Evolutionary conservation across 2,797 vertebrate genomes (phyloP).

Genomic region (Falco concolor): DNA sequence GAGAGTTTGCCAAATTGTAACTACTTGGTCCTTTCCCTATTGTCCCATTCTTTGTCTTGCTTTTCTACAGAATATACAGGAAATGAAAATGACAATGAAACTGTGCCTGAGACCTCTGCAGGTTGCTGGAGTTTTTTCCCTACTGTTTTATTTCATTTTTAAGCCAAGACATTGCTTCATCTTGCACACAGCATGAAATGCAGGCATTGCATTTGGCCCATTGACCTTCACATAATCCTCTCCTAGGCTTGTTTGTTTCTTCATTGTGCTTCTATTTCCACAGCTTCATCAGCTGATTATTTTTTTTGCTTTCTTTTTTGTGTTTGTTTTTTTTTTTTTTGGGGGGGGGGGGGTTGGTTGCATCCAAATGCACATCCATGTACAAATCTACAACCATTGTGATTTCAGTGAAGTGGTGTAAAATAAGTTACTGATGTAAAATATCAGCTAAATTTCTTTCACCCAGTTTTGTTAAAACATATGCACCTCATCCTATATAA

Average conservation of each 20-base stretch:
- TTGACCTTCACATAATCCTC: conserved; percentile 53
- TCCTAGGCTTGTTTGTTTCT: conserved; percentile 58
- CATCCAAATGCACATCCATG: not conserved
- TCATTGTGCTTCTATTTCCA: conserved; percentile 27
- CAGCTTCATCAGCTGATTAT: conserved; percentile 23
- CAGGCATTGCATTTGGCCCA: conserved; percentile 48
- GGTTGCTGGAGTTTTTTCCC: conserved; percentile 87
- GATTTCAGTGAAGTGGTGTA: conserved; percentile 16
- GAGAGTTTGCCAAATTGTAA: conserved; percentile 35
- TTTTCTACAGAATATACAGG: conserved; percentile 91
- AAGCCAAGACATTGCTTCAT: conserved; percentile 66
- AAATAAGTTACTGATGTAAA: not conserved
- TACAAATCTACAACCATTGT: not conserved
- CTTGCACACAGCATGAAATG: conserved; percentile 71
- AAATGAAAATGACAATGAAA: conserved; percentile 96
- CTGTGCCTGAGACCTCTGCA: conserved; percentile 88
- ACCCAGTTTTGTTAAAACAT: not conserved
- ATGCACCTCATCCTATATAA: not conserved
- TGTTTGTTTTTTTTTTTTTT: not conserved
- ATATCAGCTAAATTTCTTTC: not conserved
- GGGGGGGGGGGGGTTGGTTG: not conserved
- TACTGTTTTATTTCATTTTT: conserved; percentile 61
- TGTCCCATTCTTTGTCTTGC: conserved; percentile 81
- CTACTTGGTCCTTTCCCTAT: conserved; percentile 70
- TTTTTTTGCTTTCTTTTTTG: not conserved